Evolutionary conservation across 2,113 vertebrate species (phyloP).

Genomic region (Heterochromis multidens): DNA sequence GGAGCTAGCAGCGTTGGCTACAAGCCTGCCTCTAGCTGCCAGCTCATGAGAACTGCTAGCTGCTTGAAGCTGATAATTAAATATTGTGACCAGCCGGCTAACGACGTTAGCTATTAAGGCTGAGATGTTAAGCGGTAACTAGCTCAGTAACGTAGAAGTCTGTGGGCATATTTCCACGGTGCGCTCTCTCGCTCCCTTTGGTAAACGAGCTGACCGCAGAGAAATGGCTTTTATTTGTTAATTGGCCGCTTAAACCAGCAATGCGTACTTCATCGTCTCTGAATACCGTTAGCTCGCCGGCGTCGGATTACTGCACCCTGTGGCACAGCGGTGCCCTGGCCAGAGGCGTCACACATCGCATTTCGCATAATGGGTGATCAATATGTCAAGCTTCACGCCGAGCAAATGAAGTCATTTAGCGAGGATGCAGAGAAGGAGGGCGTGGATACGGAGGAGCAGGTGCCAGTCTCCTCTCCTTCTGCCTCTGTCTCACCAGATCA

Average conservation of each 20-base stretch:
- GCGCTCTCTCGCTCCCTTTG: background rate
- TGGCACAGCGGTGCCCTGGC: slow-evolving; percentile 23
- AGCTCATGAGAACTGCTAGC: background rate
- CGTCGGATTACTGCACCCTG: slow-evolving; percentile 28
- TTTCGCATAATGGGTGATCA: slow-evolving; percentile 67
- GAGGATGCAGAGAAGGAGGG: slow-evolving; percentile 35
- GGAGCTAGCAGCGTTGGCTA: slow-evolving; percentile 18
- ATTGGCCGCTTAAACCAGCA: background rate
- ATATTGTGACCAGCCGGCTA: background rate
- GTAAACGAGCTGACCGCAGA: background rate
- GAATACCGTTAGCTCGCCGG: slow-evolving; percentile 13
- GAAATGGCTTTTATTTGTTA: background rate
- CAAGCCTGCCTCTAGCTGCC: background rate
- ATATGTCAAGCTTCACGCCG: slow-evolving; percentile 56
- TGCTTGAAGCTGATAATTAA: background rate
- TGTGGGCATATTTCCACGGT: background rate
- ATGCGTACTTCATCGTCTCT: slow-evolving; percentile 9
- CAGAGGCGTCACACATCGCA: background rate
- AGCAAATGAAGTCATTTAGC: slow-evolving; percentile 55
- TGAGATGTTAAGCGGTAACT: background rate
- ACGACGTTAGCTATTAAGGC: background rate
- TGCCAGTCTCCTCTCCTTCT: background rate
- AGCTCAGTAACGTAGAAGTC: background rate
- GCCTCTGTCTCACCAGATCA: slow-evolving; percentile 44
- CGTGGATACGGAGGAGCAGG: slow-evolving; percentile 24